These are phyloP conservation scores for Drosophila ercepeae DNA, from an alignment of 1,140 invertebrate species.

Conservation along the genomic window DNA sequence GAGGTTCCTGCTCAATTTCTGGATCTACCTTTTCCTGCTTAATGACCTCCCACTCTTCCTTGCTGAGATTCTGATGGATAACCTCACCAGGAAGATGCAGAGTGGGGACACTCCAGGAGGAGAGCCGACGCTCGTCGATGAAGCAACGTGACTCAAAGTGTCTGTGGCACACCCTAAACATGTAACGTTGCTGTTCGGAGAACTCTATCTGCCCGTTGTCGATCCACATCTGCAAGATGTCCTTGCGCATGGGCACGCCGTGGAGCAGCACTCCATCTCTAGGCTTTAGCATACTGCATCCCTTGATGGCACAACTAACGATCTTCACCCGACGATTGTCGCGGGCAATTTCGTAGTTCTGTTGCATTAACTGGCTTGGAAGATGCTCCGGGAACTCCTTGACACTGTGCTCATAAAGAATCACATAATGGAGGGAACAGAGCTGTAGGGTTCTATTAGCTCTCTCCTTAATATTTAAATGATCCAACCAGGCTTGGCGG, in stretches of 20 bases:
- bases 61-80: slow-evolving; percentile 47
- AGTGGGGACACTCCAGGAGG: slow-evolving; percentile 64
- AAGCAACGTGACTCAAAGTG: slow-evolving; percentile 63
- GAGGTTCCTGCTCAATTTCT: background rate
- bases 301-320: slow-evolving; percentile 49
- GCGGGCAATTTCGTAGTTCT: slow-evolving; percentile 35
- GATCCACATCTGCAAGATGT: slow-evolving; percentile 66
- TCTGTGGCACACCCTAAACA: slow-evolving; percentile 56
- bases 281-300: slow-evolving; percentile 41
- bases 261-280: slow-evolving; percentile 49
- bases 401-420: slow-evolving; percentile 53
- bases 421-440: slow-evolving; percentile 53
- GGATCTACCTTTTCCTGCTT: background rate
- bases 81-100: slow-evolving; percentile 41
- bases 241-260: slow-evolving; percentile 45
- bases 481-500: slow-evolving; percentile 33
- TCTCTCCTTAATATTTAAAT: slow-evolving; percentile 30
- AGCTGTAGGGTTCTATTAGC: slow-evolving; percentile 1
- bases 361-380: slow-evolving; percentile 8
- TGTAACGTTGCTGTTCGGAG: slow-evolving; percentile 52
- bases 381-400: slow-evolving; percentile 30
- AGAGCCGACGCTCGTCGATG: slow-evolving; percentile 32
- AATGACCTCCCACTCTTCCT: slow-evolving; percentile 39
- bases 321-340: slow-evolving; percentile 37
- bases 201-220: slow-evolving; percentile 54